phyloP scores from a whole-genome alignment of 2,797 vertebrate species.

The Synanceia verrucosa region DNA sequence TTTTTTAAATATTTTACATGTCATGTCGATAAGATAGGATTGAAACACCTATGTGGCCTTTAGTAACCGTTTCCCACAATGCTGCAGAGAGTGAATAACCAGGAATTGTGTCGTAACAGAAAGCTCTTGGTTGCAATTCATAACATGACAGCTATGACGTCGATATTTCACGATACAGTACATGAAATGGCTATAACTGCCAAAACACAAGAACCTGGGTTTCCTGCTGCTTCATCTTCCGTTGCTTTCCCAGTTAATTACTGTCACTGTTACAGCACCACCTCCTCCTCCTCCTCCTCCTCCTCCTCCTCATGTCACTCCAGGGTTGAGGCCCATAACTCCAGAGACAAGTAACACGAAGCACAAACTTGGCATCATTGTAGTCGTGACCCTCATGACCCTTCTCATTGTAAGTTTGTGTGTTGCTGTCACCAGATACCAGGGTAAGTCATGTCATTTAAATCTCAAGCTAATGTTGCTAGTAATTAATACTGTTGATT shows the following conservation, averaged over 20 bases:
- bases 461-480: neutral
- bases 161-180: neutral
- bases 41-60: neutral
- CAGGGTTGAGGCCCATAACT: neutral
- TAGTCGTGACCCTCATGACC: neutral
- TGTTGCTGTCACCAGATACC: neutral
- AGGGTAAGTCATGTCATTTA: neutral
- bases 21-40: neutral
- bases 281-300: neutral
- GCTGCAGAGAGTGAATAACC: neutral
- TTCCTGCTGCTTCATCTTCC: neutral
- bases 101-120: too few relatives aligned
- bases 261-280: neutral
- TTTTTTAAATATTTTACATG: neutral
- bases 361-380: neutral
- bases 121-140: neutral
- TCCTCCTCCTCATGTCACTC: neutral
- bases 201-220: neutral
- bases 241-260: neutral
- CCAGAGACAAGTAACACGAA: rapidly evolving
- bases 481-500: neutral
- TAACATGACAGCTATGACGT: neutral
- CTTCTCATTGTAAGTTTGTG: neutral
- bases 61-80: neutral
- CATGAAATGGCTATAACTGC: neutral